Evolutionary conservation across 2,113 vertebrate species (phyloP).

Genomic region (Xenopus laevis): DNA sequence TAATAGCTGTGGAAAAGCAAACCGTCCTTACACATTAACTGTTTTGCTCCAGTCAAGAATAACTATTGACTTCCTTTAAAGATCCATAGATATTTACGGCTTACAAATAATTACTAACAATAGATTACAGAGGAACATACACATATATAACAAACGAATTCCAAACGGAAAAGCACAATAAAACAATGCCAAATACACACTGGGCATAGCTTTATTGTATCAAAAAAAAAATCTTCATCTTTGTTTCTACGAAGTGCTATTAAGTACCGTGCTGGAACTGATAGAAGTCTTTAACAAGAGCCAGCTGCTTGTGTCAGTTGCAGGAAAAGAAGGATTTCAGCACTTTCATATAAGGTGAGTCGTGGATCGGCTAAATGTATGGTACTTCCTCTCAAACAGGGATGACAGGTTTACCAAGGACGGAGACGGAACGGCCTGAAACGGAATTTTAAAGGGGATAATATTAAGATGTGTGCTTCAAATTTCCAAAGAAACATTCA

Average conservation of each 20-base stretch:
- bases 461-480: background rate
- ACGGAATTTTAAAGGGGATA: conserved; percentile 24
- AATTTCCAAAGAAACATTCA: too few relatives aligned
- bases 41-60: background rate
- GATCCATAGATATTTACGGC: background rate
- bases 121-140: background rate
- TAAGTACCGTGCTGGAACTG: conserved; percentile 62
- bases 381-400: conserved; percentile 87
- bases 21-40: background rate
- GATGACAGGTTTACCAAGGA: conserved; percentile 85
- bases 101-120: background rate
- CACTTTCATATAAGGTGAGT: conserved; percentile 83
- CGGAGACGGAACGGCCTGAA: conserved; percentile 79
- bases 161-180: background rate
- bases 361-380: conserved; percentile 88
- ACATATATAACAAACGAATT: conserved; percentile 15
- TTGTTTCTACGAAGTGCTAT: conserved; percentile 61
- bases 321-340: conserved; percentile 12
- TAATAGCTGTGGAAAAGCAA: too few relatives aligned
- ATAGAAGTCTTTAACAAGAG: conserved; percentile 42
- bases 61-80: background rate
- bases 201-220: background rate
- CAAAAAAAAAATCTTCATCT: background rate
- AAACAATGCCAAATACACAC: background rate
- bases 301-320: conserved; percentile 50